Evolutionary conservation across 2,113 vertebrate species (phyloP).

Genomic region (Rhodinocichla rosea): DNA sequence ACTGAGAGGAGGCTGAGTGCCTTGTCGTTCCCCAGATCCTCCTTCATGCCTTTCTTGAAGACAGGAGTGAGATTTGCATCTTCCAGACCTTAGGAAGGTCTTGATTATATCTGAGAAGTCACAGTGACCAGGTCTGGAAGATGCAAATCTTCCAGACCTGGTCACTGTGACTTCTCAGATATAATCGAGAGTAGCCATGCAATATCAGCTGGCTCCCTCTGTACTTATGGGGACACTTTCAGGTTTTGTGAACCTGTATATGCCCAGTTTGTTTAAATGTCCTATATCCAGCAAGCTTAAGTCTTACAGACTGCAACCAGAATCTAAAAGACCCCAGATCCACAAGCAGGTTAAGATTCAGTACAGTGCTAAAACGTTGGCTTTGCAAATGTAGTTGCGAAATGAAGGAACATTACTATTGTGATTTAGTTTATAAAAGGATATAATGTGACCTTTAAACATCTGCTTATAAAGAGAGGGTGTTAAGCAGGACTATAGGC

Average conservation of each 20-base stretch:
- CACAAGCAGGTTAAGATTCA: neutral
- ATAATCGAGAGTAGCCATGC: neutral
- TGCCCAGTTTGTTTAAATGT: neutral
- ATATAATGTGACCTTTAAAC: constrained; percentile 31
- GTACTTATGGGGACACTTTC: neutral
- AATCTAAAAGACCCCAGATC: neutral
- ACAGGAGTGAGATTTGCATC: neutral
- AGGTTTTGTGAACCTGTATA: neutral
- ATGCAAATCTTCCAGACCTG: too few species aligned
- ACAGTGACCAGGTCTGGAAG: too few species aligned
- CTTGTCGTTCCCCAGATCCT: neutral
- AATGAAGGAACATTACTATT: neutral
- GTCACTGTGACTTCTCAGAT: neutral
- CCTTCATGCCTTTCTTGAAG: neutral
- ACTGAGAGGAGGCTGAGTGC: neutral
- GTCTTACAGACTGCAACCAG: neutral
- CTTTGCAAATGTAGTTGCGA: neutral
- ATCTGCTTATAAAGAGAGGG: constrained; percentile 31
- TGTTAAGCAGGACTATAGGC: constrained; percentile 27
- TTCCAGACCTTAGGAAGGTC: neutral
- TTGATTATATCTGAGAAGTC: too few species aligned
- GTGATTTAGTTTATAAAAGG: constrained; percentile 6
- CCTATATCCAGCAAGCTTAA: neutral
- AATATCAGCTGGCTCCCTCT: neutral
- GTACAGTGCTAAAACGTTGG: neutral